A percentile compares a stretch with the other conserved stretches of the same genome.
These are phyloP conservation scores for Parazoanthus atlanticus DNA, from an alignment of 92 coral and sea anemone genomes.

Conservation along the genomic window DNA sequence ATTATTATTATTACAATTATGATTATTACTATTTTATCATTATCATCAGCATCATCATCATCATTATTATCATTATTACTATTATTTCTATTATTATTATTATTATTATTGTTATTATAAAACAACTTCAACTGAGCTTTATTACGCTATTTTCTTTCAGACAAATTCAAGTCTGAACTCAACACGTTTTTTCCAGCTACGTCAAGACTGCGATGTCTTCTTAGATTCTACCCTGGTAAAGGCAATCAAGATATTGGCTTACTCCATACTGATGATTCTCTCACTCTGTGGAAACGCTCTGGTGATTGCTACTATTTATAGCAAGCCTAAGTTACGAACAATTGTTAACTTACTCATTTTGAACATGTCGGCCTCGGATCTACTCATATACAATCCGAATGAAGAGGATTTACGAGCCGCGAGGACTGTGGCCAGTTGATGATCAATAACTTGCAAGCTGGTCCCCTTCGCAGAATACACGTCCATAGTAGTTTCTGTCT, in stretches of 20 bases:
- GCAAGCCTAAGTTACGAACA: background rate
- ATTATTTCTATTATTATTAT: too few relatives aligned
- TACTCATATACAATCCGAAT: background rate
- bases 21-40: background rate
- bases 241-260: background rate
- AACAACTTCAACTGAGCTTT: too few relatives aligned
- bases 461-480: too few relatives aligned
- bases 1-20: too few relatives aligned
- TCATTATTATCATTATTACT: too few relatives aligned
- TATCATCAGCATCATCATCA: background rate
- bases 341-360: background rate
- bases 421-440: background rate
- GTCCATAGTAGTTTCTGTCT: too few relatives aligned
- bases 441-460: too few relatives aligned
- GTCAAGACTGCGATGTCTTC: background rate
- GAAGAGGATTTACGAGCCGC: background rate
- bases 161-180: too few relatives aligned
- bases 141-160: too few relatives aligned
- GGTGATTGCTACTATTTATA: background rate
- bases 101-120: too few relatives aligned
- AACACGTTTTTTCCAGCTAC: background rate
- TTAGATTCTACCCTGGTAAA: background rate
- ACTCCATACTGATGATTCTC: conserved; percentile 3
- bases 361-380: background rate
- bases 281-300: background rate